These are phyloP conservation scores for Ctenodactylus gundi DNA, from an alignment of 2,113 vertebrate species.

Conservation along the genomic window DNA sequence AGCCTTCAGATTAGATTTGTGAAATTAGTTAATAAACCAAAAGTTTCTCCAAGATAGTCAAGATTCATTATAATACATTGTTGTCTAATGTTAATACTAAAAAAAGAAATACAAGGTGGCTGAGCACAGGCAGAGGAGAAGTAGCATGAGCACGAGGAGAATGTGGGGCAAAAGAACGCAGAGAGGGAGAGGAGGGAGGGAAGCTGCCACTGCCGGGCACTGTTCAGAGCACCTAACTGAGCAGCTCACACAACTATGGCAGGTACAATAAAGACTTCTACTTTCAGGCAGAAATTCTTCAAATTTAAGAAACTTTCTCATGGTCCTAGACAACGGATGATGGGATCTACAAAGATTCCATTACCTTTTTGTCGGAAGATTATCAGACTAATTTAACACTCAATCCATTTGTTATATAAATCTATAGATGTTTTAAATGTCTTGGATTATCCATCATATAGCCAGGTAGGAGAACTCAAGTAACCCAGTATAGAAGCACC, in stretches of 20 bases:
- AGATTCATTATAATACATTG: background rate
- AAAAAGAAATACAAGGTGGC: background rate
- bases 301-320: background rate
- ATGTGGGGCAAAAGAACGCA: background rate
- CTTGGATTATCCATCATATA: background rate
- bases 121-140: background rate
- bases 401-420: background rate
- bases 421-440: background rate
- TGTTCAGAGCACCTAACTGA: background rate
- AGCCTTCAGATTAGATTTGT: background rate
- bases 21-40: background rate
- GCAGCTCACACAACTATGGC: background rate
- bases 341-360: background rate
- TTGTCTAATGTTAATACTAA: background rate
- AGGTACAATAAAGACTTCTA: background rate
- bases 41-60: background rate
- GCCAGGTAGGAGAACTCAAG: background rate
- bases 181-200: background rate
- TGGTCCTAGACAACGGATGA: background rate
- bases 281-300: background rate
- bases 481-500: background rate
- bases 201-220: background rate
- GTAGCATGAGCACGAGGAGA: background rate
- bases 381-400: background rate
- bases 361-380: constrained; percentile 18